Evolutionary conservation across 64 coral and sea anemone genomes (phyloP).

Genomic region (Stylophora pistillata): DNA sequence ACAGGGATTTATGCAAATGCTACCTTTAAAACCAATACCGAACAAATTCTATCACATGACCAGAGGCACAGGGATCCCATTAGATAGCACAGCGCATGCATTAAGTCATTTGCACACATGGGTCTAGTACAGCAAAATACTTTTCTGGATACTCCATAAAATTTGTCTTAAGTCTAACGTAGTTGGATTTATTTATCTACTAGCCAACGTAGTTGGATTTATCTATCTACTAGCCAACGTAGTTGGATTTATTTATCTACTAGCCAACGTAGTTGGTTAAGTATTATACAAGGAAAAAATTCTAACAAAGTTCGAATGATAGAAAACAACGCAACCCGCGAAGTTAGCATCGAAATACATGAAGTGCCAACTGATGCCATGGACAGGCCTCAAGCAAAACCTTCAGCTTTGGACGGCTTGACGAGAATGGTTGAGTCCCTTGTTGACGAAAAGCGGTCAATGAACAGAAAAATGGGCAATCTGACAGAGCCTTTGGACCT

Average conservation of each 20-base stretch:
- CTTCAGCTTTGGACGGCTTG: too few relatives aligned
- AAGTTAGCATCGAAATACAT: too few relatives aligned
- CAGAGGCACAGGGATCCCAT: slow-evolving; percentile 44
- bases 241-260: neutral
- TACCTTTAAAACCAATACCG: too few relatives aligned
- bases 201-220: neutral
- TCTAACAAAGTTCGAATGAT: neutral
- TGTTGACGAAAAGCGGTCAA: too few relatives aligned
- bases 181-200: neutral
- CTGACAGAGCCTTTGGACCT: too few relatives aligned
- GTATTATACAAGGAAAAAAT: too few relatives aligned
- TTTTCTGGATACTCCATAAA: neutral
- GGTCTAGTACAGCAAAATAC: neutral
- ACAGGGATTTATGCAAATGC: too few relatives aligned
- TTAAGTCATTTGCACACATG: neutral
- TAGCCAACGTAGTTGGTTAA: neutral
- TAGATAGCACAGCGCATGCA: slow-evolving; percentile 44
- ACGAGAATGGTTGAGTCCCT: too few relatives aligned
- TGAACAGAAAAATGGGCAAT: too few relatives aligned
- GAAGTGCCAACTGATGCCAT: too few relatives aligned
- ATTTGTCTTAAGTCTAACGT: neutral
- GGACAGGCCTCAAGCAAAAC: too few relatives aligned
- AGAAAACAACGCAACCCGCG: neutral
- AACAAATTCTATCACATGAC: slow-evolving; percentile 34
- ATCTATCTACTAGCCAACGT: slow-evolving; percentile 2